These are phyloP conservation scores for Diuraphis noxia DNA, from an alignment of 1,140 invertebrate genomes.

Conservation along the genomic window DNA sequence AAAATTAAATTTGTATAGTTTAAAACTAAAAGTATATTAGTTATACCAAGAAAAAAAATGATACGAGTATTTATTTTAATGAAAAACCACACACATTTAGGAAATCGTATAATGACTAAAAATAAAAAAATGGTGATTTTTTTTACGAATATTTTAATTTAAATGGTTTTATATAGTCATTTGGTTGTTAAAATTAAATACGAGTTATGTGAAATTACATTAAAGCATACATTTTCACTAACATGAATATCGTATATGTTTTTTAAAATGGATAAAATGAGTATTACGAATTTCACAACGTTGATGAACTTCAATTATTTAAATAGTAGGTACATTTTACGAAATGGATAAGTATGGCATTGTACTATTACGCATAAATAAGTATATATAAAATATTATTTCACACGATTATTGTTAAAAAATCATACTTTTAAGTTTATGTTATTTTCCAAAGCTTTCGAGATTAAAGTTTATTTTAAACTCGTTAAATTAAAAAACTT, in stretches of 20 bases:
- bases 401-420: not conserved
- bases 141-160: not conserved
- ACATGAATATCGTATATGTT: not conserved
- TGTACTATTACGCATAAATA: not conserved
- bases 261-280: not conserved
- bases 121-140: not conserved
- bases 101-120: not conserved
- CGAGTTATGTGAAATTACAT: not conserved
- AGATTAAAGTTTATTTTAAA: not conserved
- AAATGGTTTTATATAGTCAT: not conserved
- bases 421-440: not conserved
- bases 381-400: not conserved
- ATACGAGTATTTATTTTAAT: constrained; percentile 13
- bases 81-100: not conserved
- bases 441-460: not conserved
- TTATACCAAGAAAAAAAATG: not conserved
- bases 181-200: not conserved
- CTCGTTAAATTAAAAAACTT: constrained; percentile 37
- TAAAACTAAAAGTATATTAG: constrained; percentile 1
- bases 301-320: not conserved
- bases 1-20: not conserved
- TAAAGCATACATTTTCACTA: not conserved
- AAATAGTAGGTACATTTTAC: not conserved
- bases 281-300: not conserved
- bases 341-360: not conserved